Base-by-base conservation (phyloP, 2,888 invertebrate genomes). In the Coelogynopora nodosa region DNA sequence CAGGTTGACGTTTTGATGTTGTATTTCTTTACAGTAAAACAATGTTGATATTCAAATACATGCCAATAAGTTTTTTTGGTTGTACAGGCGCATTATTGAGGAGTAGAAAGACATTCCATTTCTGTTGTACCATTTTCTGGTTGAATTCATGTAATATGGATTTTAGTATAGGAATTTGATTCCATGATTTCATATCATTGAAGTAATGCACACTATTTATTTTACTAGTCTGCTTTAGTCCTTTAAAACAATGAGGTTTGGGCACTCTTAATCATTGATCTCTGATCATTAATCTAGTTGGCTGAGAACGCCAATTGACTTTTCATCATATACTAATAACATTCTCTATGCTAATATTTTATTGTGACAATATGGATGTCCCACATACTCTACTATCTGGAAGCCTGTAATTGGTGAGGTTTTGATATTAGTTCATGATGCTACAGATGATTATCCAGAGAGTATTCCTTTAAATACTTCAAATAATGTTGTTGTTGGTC, bases 91-190 rank as follows among this genome's bases (percentile, higher is more conserved):
- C 74, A 74, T 74, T 74, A 74, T 74, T 26, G 18, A 74, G 5
- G 18, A 23, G 74, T 26, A 74, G 23, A n/a, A 74, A 74, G 23
- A 74, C 74, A 74, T 74, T 74, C 5, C 74, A 23, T 26, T 74
- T 74, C 74, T 74, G 74, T 74, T 74, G 74, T 74, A n/a, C 23
- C 74, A 74, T 74, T 74, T 74, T 74, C 74, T 74, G 5, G 74
- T 74, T 74, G 23, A 74, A 74, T 74, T 26, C 23, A 26, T 26
- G 5, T 74, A 74, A 26, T 26, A 74, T 10, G 5, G 74, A n/a
- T 49, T 74, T 74, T 74, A 74, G 5, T 10, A 74, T 26, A 74
- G 74, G 5, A n/a, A 74, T 74, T 74, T 74, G 74, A 10, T n/a
- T 74, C 74, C 74, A 74, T n/a, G 74, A 74, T 74, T 74, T 74